Evolutionary conservation across 2,113 vertebrate genomes (phyloP).

Genomic region (Melanostigma gelatinosum): DNA sequence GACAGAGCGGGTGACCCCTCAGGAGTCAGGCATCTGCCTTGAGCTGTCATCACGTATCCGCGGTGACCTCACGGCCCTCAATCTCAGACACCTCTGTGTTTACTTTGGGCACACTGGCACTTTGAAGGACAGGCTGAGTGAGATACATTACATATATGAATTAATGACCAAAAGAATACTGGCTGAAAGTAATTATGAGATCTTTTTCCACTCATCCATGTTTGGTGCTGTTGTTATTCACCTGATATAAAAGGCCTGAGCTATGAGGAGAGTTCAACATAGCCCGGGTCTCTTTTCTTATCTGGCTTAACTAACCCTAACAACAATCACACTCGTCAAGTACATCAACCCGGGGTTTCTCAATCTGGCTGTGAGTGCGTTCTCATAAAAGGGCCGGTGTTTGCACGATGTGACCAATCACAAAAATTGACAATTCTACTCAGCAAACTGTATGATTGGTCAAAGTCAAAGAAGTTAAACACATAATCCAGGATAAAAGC

Average conservation of each 20-base stretch:
- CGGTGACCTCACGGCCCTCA: constrained; percentile 46
- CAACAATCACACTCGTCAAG: background rate
- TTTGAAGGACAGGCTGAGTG: background rate
- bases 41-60: constrained; percentile 70
- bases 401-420: background rate
- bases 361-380: too few species aligned
- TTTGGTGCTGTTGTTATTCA: background rate
- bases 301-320: background rate
- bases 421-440: background rate
- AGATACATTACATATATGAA: constrained; percentile 17
- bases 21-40: constrained; percentile 63
- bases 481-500: background rate
- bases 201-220: background rate
- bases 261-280: background rate
- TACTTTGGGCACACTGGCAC: constrained; percentile 20
- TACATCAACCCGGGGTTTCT: too few species aligned
- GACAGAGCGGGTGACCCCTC: constrained; percentile 64
- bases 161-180: background rate
- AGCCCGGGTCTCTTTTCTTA: background rate
- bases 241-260: background rate
- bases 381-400: background rate
- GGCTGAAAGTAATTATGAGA: background rate
- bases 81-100: constrained; percentile 37
- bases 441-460: background rate
- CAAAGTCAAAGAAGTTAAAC: background rate